Conservation (phyloP, 2,888 invertebrate genomes). For the Brachyptera putata region DNA sequence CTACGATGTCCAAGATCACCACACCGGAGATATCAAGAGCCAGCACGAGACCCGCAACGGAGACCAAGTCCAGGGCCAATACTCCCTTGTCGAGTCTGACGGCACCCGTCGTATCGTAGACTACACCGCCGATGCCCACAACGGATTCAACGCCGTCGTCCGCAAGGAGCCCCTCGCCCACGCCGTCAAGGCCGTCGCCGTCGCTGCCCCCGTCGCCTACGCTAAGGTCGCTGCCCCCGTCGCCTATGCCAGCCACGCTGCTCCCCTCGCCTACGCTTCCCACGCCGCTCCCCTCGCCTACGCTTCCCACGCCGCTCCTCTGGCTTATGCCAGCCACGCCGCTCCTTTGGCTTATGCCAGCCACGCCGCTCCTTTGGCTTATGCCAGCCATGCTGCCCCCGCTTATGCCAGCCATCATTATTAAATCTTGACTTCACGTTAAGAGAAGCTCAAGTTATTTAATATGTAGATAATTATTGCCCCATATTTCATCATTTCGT, state of each 20-base stretch:
- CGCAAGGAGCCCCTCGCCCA: constrained; percentile 20
- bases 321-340: constrained; percentile 8
- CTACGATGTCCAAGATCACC: constrained; percentile 20
- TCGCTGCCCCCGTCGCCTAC: background rate
- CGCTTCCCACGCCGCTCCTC: background rate
- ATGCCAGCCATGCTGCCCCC: constrained; percentile 26
- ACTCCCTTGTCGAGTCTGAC: constrained; percentile 24
- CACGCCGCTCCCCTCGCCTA: constrained; percentile 8
- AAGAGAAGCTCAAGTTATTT: constrained; percentile 5
- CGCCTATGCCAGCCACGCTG: constrained; percentile 5
- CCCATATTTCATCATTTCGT: background rate
- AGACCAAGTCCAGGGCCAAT: constrained; percentile 16
- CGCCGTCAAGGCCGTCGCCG: constrained; percentile 4
- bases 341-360: too few species aligned
- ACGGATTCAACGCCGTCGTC: constrained; percentile 26
- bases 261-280: constrained; percentile 2
- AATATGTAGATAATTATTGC: background rate
- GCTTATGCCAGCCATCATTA: constrained; percentile 29
- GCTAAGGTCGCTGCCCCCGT: constrained; percentile 7
- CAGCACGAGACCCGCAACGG: constrained; percentile 25
- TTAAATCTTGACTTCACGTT: constrained; percentile 20
- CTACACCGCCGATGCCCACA: constrained; percentile 25
- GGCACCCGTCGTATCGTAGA: constrained; percentile 25
- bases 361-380: constrained; percentile 15
- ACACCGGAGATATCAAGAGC: constrained; percentile 24